These are phyloP conservation scores for Raja brachyura DNA, from an alignment of 2,113 vertebrate species.

Conservation along the genomic window DNA sequence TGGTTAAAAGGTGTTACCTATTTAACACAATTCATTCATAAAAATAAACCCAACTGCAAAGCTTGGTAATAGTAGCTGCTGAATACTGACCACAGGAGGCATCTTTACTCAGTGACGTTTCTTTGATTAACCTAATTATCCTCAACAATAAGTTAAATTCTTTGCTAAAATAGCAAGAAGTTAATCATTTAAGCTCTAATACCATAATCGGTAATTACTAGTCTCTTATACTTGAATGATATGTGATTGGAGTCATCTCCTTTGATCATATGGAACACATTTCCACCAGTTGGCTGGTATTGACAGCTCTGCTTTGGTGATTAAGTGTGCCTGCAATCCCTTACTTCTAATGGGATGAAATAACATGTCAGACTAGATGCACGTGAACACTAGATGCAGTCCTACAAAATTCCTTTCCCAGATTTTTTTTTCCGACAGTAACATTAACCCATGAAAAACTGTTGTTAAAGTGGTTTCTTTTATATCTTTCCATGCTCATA, in stretches of 20 bases:
- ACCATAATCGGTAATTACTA: background rate
- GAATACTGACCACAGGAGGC: background rate
- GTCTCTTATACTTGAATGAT: background rate
- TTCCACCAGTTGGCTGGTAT: background rate
- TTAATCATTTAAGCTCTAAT: background rate
- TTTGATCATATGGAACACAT: conserved; percentile 13
- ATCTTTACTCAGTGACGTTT: background rate
- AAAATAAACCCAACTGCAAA: conserved; percentile 3
- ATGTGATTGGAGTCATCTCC: background rate
- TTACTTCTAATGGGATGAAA: conserved; percentile 6
- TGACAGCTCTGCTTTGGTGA: conserved; percentile 20
- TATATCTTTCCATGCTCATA: background rate
- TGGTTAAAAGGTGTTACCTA: background rate
- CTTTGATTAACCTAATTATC: background rate
- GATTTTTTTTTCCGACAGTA: background rate
- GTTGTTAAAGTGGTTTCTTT: background rate
- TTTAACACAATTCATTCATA: background rate
- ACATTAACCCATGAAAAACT: background rate
- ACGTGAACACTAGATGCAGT: background rate
- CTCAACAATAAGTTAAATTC: background rate
- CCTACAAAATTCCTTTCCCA: conserved; percentile 6
- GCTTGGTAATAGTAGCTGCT: background rate
- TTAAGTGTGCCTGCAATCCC: background rate
- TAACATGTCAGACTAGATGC: background rate
- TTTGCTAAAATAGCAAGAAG: background rate